Evolutionary conservation across 2,113 vertebrate genomes (phyloP).

Genomic region (Aythya baeri): DNA sequence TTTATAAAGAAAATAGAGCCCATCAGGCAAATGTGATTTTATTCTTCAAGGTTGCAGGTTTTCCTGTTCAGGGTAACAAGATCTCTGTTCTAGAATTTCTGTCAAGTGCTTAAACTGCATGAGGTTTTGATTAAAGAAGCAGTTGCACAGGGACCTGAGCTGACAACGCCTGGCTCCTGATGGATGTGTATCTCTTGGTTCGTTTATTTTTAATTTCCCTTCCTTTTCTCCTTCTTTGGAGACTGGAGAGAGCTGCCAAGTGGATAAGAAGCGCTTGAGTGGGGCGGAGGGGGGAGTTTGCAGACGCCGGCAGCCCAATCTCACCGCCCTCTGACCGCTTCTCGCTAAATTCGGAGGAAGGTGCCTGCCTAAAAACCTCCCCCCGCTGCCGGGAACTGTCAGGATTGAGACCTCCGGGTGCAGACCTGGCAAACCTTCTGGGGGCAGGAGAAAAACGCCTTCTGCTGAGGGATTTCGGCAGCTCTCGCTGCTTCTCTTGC

Average conservation of each 20-base stretch:
- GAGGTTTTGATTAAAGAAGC: constrained; percentile 62
- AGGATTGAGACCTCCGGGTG: neutral
- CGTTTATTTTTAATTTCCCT: constrained; percentile 71
- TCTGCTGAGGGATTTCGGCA: neutral
- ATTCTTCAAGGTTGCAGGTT: constrained; percentile 42
- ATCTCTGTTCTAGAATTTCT: constrained; percentile 33
- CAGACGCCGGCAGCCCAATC: neutral
- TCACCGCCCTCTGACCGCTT: constrained; percentile 34
- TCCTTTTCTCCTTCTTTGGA: constrained; percentile 58
- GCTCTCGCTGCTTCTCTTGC: neutral
- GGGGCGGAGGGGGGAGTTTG: neutral
- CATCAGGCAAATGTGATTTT: neutral
- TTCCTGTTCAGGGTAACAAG: neutral
- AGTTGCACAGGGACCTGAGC: constrained; percentile 46
- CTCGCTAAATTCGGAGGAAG: constrained; percentile 2
- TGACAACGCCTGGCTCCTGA: constrained; percentile 61
- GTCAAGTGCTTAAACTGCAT: constrained; percentile 32
- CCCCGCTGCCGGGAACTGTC: rapidly evolving
- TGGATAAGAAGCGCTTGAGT: constrained; percentile 17
- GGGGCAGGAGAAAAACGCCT: neutral
- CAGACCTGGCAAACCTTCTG: neutral
- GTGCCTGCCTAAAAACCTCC: neutral
- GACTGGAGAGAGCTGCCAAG: constrained; percentile 26
- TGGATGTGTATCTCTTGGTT: constrained; percentile 67
- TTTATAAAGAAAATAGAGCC: constrained; percentile 11